Evolutionary conservation across 1,140 invertebrate species (phyloP), one percentile per base, ranked within the genome.

Genomic region (Anoplolepis gracilipes): DNA sequence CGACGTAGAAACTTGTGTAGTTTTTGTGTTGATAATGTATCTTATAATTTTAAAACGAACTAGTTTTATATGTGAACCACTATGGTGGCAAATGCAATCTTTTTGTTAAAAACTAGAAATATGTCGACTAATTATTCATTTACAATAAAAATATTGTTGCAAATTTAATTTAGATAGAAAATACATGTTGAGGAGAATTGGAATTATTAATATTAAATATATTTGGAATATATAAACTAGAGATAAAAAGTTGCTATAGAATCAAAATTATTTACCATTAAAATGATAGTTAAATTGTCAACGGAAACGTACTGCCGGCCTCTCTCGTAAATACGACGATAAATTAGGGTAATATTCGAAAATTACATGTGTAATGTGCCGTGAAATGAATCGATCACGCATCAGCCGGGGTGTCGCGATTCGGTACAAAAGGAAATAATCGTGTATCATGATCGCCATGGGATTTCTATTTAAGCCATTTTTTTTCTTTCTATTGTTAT

Each of bases 351-450:
- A 69, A 89, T 90, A 79, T 85, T 79, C 59, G 76, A 90, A 78
- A 89, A 89, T 90, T 90, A 89, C 88, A 70, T 69, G 88, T 33
- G 81, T 89, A 89, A 89, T 82, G 85, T 25, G 30, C 59, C 85
- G 73, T 90, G 86, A 90, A 90, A 90, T 82, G 88, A 90, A 85
- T 59, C 77, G 88, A 87, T 87, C 87, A 85, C 49, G 36, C 62
- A 72, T 84, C 65, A 81, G 57, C 67, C 36, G 49, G 30, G 11
- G 16, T 16, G 28, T 53, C 19, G 49, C 65, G 46, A 49, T 77
- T 59, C 33, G 1, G 28, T 33, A 55, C 49, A 70, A 81, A 61
- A 49, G 39, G 69, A 65, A 65, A 64, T 72, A 72, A 89, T 88
- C 75, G 84, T 87, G 90, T 90, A 85, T 87, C 82, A 87, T 36